These are phyloP conservation scores for Choristoneura rosaceana DNA, from an alignment of 2,888 invertebrate species.

Conservation along the genomic window DNA sequence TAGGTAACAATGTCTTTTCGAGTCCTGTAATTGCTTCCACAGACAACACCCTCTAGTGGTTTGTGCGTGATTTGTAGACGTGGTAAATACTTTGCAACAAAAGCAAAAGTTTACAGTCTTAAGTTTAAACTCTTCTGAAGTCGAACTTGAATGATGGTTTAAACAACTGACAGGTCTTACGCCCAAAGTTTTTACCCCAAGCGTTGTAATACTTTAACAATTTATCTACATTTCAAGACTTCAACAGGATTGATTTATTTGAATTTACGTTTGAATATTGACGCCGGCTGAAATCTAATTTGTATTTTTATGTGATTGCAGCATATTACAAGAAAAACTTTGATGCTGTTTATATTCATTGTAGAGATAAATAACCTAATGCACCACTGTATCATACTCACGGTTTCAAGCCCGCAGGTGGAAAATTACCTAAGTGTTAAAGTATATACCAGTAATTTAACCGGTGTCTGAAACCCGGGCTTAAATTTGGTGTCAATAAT, in stretches of 20 bases:
- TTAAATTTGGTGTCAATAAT: too few species aligned
- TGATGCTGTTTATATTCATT: background rate
- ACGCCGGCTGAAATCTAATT: background rate
- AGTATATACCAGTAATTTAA: too few species aligned
- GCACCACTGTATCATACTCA: too few species aligned
- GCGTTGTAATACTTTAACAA: background rate
- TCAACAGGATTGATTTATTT: background rate
- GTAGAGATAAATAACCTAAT: too few species aligned
- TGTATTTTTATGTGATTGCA: background rate
- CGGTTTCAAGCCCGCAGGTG: too few species aligned
- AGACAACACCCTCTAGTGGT: too few species aligned
- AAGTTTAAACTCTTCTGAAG: background rate
- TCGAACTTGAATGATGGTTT: conserved; percentile 1
- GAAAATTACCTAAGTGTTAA: too few species aligned
- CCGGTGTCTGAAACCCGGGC: too few species aligned
- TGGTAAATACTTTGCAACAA: background rate
- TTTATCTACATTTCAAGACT: background rate
- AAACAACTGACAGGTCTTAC: conserved; percentile 1
- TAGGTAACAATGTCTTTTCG: too few species aligned
- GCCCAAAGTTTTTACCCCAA: background rate
- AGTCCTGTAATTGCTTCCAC: too few species aligned
- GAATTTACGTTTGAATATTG: background rate
- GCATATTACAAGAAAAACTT: background rate
- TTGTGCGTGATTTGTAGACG: background rate
- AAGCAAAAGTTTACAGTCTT: background rate